Base-by-base conservation (phyloP, 2,113 vertebrate species). In the Oncorhynchus kisutch region DNA sequence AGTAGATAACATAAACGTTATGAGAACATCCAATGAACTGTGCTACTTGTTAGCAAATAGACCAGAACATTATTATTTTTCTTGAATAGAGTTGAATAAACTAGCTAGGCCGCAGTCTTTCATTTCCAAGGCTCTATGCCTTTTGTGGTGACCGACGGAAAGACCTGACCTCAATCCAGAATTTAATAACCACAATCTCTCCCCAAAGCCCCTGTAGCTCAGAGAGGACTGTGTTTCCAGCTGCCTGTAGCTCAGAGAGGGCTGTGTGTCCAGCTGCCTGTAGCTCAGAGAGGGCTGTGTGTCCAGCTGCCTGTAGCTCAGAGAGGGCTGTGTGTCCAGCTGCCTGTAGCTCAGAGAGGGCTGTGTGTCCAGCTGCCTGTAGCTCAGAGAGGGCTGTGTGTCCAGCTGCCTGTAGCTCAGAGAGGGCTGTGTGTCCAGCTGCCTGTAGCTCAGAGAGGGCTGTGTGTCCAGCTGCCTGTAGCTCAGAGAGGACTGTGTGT, bases 91-190 rank as follows among this genome's bases (percentile, higher is more conserved):
- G 67, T 24, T 72, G 68, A 77, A 11, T 39, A 39, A 4, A 13
- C 39, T 25, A 7, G 60, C 72, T 70, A 60, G 54, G 18, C 73
- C 27, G 73, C 70, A 48, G 45, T 81, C 75, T 82, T 84, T 81
- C 59, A 45, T 84, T 85, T 79, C 11, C 22, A 60, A 81, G 67
- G 64, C 77, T 64, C 39, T 11, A 45, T 67, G 74, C 68, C 25
- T 11, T 79, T 13, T 48, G 71, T 87, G 76, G 77, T 13, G 27
- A 72, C 69, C 67, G 39, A 84, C 85, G 73, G 71, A 71, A 79
- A 88, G 82, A 86, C 81, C 67, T 91, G 92, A 91, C 92, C 91
- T 91, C 89, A 92, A 91, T 92, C 87, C 75, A 75, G 84, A 82
- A 86, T 85, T 85, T 90, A 91, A 91, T 91, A 91, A 90, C 81